Evolutionary conservation across 2,888 invertebrate species (phyloP).

Genomic region (Brassicogethes aeneus): DNA sequence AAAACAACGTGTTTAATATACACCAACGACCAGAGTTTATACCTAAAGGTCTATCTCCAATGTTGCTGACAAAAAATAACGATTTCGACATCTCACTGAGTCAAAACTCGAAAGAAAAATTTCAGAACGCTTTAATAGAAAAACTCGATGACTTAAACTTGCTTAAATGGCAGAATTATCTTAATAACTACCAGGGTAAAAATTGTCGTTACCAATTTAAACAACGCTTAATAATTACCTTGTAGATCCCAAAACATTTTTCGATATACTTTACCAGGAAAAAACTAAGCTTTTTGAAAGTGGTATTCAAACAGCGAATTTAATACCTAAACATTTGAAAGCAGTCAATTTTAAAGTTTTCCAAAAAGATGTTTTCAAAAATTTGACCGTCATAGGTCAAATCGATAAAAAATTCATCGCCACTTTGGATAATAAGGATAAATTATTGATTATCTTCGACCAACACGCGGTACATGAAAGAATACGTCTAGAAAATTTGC

Average conservation of each 20-base stretch:
- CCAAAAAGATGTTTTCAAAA: conserved; percentile 41
- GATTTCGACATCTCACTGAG: conserved; percentile 30
- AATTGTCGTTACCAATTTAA: neutral
- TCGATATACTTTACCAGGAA: conserved; percentile 31
- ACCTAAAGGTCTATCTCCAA: conserved; percentile 53
- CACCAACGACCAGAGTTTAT: conserved; percentile 43
- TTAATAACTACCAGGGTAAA: conserved; percentile 26
- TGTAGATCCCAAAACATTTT: conserved; percentile 33
- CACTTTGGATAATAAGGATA: conserved; percentile 38
- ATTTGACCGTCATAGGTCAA: conserved; percentile 54
- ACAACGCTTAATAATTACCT: conserved; percentile 8
- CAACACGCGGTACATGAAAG: conserved; percentile 86
- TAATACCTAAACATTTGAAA: conserved; percentile 10
- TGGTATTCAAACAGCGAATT: conserved; percentile 22
- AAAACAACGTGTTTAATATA: too few relatives aligned
- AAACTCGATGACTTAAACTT: conserved; percentile 31
- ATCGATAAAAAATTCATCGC: conserved; percentile 67
- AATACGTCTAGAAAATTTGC: conserved; percentile 63
- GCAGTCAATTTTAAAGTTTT: conserved; percentile 30
- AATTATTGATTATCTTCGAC: conserved; percentile 62
- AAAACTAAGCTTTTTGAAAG: conserved; percentile 28
- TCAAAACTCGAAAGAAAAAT: conserved; percentile 29
- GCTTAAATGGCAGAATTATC: conserved; percentile 36
- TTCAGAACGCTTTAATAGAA: conserved; percentile 32
- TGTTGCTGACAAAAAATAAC: conserved; percentile 31